These are phyloP conservation scores for Cheumatopsyche charites DNA, from an alignment of 1,140 invertebrate genomes.

Conservation along the genomic window DNA sequence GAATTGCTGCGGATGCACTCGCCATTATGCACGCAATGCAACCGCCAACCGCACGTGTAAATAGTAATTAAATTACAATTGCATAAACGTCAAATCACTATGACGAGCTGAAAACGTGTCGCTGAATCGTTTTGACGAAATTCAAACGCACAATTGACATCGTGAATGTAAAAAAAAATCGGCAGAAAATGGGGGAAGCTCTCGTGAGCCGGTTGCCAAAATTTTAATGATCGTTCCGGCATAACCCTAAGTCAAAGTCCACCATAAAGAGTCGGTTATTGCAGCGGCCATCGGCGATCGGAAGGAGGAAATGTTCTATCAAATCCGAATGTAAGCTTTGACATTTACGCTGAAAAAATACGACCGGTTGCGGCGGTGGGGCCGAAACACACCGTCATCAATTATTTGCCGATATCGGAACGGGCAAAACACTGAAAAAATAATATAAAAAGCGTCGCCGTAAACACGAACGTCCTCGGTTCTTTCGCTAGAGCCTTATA, in stretches of 20 bases:
- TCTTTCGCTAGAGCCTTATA: no score
- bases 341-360: slow-evolving; percentile 24
- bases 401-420: slow-evolving; percentile 10
- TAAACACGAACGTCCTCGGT: no score
- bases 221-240: slow-evolving; percentile 11
- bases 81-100: not conserved
- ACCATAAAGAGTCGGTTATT: slow-evolving; percentile 14
- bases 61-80: slow-evolving; percentile 31
- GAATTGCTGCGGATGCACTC: slow-evolving; percentile 6
- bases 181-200: not conserved
- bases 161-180: no score
- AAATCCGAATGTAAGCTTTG: slow-evolving; percentile 23
- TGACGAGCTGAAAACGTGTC: slow-evolving; percentile 7
- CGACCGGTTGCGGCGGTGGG: slow-evolving; percentile 8
- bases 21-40: slow-evolving; percentile 9
- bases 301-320: slow-evolving; percentile 23
- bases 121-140: no score
- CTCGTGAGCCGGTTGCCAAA: not conserved
- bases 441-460: not conserved
- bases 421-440: not conserved
- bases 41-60: slow-evolving; percentile 19
- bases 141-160: no score
- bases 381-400: slow-evolving; percentile 15
- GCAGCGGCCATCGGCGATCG: slow-evolving; percentile 20
- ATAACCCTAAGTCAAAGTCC: slow-evolving; percentile 22